Percentiles rank a stretch among this genome's conserved stretches.
Conservation (phyloP, 2,797 vertebrate genomes). For the Alfaro cultratus region DNA sequence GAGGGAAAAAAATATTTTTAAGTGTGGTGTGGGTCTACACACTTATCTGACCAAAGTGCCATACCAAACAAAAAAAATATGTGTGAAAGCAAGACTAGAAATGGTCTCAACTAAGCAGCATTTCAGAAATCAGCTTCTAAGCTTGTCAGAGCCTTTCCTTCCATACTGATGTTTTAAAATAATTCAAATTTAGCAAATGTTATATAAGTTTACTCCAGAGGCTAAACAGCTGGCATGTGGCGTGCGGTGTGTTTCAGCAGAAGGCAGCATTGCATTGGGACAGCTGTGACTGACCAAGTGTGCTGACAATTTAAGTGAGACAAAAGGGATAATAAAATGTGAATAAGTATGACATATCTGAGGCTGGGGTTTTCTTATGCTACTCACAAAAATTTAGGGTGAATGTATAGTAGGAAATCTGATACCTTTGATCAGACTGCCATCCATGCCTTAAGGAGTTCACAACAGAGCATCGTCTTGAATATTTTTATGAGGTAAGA, state of each 20-base stretch:
- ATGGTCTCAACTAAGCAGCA: constrained; percentile 15
- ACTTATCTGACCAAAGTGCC: neutral
- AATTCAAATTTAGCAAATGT: constrained; percentile 39
- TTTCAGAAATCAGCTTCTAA: constrained; percentile 31
- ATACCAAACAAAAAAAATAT: neutral
- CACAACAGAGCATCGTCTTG: constrained; percentile 13
- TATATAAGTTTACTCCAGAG: constrained; percentile 42
- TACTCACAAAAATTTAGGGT: constrained; percentile 47
- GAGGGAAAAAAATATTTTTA: neutral
- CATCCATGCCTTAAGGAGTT: constrained; percentile 10
- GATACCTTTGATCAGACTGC: constrained; percentile 44
- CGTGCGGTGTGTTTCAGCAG: constrained; percentile 59
- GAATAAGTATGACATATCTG: constrained; percentile 70
- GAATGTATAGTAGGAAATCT: constrained; percentile 45
- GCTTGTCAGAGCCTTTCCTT: constrained; percentile 20
- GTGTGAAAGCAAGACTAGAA: neutral
- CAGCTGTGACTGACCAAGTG: constrained; percentile 67
- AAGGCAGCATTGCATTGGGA: constrained; percentile 70
- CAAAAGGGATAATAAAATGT: constrained; percentile 67
- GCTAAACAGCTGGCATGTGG: constrained; percentile 61
- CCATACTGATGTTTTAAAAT: constrained; percentile 18
- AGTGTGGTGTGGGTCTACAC: no score
- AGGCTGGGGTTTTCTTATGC: constrained; percentile 55
- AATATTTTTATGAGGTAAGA: neutral
- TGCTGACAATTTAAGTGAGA: constrained; percentile 66